Conservation (phyloP, 2,113 vertebrate species). For the Theristicus caerulescens region DNA sequence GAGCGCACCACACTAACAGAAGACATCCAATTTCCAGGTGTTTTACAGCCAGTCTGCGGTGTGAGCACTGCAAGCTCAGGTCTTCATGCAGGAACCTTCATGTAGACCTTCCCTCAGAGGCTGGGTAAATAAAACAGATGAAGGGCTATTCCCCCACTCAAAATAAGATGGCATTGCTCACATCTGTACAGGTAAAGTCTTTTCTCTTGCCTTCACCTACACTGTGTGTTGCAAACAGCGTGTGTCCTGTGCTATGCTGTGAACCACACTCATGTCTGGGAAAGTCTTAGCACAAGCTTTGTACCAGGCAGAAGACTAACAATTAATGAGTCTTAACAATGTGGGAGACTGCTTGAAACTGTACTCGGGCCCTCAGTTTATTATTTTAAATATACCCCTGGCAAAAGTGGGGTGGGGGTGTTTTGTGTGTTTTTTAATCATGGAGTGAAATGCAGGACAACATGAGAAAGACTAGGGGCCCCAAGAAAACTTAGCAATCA, state of each 20-base stretch:
- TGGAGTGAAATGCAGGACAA: background rate
- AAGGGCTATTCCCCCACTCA: background rate
- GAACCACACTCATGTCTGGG: background rate
- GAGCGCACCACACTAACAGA: background rate
- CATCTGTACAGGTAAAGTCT: background rate
- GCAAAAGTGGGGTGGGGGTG: background rate
- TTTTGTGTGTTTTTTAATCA: background rate
- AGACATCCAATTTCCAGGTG: background rate
- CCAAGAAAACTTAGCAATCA: background rate
- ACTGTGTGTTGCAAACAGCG: background rate
- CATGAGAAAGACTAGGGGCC: background rate
- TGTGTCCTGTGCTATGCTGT: background rate
- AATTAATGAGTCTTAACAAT: background rate
- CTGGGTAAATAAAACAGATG: background rate
- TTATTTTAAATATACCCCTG: background rate
- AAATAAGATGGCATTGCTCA: background rate
- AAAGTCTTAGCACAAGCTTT: background rate
- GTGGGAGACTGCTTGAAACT: background rate
- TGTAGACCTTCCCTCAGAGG: background rate
- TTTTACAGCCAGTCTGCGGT: fast-evolving
- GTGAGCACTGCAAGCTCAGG: background rate
- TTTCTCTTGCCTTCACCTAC: background rate
- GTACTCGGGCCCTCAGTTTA: background rate
- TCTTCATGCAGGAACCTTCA: background rate
- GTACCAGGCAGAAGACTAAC: background rate